phyloP scores from a whole-genome alignment of 2,888 invertebrate genomes.

The Dicyrtomina minuta region DNA sequence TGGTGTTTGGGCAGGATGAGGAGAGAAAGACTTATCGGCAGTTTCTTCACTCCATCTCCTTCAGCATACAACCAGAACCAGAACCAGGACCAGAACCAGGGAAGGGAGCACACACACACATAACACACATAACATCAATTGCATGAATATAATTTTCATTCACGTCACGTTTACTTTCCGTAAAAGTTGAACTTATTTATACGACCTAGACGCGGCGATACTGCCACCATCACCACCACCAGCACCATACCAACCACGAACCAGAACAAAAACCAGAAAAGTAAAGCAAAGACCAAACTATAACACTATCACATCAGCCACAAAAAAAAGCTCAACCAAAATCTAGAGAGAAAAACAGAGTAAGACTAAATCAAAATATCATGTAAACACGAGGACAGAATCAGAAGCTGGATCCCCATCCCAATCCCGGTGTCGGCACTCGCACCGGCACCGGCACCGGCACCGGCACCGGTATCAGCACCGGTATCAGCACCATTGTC shows the following conservation, averaged over 20 bases:
- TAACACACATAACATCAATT: neutral
- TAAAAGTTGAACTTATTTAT: conserved; percentile 32
- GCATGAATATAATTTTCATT: conserved; percentile 17
- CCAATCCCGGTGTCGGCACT: too few relatives aligned
- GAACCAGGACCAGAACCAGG: too few relatives aligned
- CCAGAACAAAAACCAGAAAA: neutral
- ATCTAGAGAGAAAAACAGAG: neutral
- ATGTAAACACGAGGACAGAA: too few relatives aligned
- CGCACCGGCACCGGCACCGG: too few relatives aligned
- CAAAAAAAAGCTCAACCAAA: neutral
- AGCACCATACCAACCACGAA: conserved; percentile 5
- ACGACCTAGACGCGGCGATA: conserved; percentile 3
- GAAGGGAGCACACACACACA: neutral
- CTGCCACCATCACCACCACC: conserved; percentile 6
- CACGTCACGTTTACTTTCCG: conserved; percentile 23
- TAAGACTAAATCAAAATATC: neutral
- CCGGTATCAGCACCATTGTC: too few relatives aligned
- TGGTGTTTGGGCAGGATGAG: neutral
- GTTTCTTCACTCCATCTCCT: neutral
- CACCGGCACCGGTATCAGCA: too few relatives aligned
- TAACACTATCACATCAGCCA: neutral
- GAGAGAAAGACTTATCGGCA: neutral
- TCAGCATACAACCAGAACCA: neutral
- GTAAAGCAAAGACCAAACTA: neutral
- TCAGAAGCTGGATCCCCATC: too few relatives aligned